These are phyloP conservation scores for Microchirus variegatus DNA, from an alignment of 2,797 vertebrate species.

Conservation along the genomic window DNA sequence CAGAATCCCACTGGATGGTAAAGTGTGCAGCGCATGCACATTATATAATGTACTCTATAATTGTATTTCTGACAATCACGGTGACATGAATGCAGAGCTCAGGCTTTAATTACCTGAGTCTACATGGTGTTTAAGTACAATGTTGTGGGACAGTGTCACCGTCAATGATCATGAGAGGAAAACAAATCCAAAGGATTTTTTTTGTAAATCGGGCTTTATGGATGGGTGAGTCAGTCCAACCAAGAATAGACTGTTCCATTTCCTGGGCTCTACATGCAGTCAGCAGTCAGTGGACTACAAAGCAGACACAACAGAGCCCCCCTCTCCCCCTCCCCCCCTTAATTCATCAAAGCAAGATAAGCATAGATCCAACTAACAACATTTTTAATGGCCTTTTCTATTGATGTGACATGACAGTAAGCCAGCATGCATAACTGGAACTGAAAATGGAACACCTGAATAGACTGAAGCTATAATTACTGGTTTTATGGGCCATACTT, in stretches of 20 bases:
- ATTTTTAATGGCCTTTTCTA: slow-evolving; percentile 41
- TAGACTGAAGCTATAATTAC: slow-evolving; percentile 29
- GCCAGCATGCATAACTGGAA: slow-evolving; percentile 28
- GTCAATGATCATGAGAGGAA: neutral
- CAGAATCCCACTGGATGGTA: neutral
- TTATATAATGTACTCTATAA: neutral
- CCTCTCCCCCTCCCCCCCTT: neutral
- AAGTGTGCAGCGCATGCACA: neutral
- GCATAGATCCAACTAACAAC: slow-evolving; percentile 36
- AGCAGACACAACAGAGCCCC: no score
- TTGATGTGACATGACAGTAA: slow-evolving; percentile 29
- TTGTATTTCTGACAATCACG: neutral
- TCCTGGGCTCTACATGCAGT: neutral
- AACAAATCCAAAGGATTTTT: neutral
- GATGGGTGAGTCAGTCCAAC: no score
- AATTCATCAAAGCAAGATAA: slow-evolving; percentile 29
- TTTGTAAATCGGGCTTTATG: no score
- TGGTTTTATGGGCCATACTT: slow-evolving; percentile 44
- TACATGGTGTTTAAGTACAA: neutral
- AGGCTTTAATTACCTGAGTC: neutral
- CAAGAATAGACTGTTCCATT: neutral
- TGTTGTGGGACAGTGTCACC: neutral
- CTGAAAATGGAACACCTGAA: slow-evolving; percentile 44
- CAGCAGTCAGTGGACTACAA: neutral
- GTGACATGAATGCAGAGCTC: neutral